These are phyloP conservation scores for Pocillopora verrucosa DNA, from an alignment of 64 coral and sea anemone species.

Conservation along the genomic window DNA sequence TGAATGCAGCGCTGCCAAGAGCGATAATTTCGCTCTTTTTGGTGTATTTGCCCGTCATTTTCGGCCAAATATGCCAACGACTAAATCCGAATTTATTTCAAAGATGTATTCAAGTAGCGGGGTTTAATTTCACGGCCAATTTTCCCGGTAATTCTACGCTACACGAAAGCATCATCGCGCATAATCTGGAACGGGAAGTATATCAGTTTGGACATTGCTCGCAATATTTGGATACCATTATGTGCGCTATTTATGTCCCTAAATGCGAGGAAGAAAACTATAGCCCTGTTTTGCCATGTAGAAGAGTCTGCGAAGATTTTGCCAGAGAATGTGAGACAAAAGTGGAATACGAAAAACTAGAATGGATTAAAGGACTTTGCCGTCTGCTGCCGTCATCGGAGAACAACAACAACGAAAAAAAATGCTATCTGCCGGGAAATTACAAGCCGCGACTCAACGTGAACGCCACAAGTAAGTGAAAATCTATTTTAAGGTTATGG, in stretches of 20 bases:
- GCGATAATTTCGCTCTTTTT: not conserved
- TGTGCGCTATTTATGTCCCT: conserved; percentile 26
- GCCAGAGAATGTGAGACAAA: conserved; percentile 35
- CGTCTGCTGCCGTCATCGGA: not conserved
- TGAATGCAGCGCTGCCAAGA: not conserved
- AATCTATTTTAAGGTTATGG: not conserved
- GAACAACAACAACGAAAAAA: not conserved
- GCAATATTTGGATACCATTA: conserved; percentile 3
- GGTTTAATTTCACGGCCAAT: not conserved
- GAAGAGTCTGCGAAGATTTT: conserved; percentile 44
- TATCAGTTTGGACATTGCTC: conserved; percentile 24
- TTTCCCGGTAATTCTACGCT: conserved; percentile 1
- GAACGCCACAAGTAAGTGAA: conserved; percentile 13
- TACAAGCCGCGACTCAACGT: conserved; percentile 6
- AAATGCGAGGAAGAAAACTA: conserved; percentile 27
- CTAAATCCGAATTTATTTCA: conserved; percentile 11
- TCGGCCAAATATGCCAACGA: not conserved
- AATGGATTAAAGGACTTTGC: conserved; percentile 40
- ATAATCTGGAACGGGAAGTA: conserved; percentile 1
- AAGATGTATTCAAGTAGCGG: conserved; percentile 2
- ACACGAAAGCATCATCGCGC: not conserved
- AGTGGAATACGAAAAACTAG: conserved; percentile 26
- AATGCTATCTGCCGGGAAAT: conserved; percentile 19
- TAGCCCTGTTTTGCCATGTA: conserved; percentile 47
- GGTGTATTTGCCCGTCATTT: not conserved